Evolutionary conservation across 1,140 invertebrate genomes (phyloP).

Genomic region (Holcopasites calliopsidis): DNA sequence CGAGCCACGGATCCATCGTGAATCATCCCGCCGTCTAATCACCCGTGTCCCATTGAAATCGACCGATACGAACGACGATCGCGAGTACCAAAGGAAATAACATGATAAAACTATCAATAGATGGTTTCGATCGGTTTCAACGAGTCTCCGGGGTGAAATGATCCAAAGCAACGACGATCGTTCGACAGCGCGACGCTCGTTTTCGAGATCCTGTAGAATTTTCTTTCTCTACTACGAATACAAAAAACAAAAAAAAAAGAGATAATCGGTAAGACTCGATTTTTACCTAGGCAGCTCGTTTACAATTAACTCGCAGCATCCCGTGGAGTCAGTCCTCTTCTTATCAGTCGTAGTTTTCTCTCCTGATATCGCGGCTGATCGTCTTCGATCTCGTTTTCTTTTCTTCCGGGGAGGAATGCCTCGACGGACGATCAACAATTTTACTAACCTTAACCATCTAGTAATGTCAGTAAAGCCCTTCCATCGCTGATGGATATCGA

Average conservation of each 20-base stretch:
- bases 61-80: neutral
- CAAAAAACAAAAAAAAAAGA: neutral
- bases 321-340: slow-evolving; percentile 22
- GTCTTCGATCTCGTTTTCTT: slow-evolving; percentile 7
- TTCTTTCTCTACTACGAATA: neutral
- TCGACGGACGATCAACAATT: slow-evolving; percentile 50
- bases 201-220: no score
- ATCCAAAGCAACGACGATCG: no score
- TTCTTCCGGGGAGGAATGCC: neutral
- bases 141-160: no score
- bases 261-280: slow-evolving; percentile 12
- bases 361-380: slow-evolving; percentile 38
- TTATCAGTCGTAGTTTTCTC: slow-evolving; percentile 45
- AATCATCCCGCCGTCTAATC: slow-evolving; percentile 15
- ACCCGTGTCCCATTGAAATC: slow-evolving; percentile 5
- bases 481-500: slow-evolving; percentile 23
- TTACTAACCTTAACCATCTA: slow-evolving; percentile 64
- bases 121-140: no score
- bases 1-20: slow-evolving; percentile 4
- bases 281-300: slow-evolving; percentile 23
- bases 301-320: neutral
- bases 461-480: slow-evolving; percentile 72
- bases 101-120: neutral
- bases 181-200: neutral
- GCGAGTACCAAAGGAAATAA: neutral